Conservation (phyloP, 2,113 vertebrate species). For the Eptesicus fuscus region DNA sequence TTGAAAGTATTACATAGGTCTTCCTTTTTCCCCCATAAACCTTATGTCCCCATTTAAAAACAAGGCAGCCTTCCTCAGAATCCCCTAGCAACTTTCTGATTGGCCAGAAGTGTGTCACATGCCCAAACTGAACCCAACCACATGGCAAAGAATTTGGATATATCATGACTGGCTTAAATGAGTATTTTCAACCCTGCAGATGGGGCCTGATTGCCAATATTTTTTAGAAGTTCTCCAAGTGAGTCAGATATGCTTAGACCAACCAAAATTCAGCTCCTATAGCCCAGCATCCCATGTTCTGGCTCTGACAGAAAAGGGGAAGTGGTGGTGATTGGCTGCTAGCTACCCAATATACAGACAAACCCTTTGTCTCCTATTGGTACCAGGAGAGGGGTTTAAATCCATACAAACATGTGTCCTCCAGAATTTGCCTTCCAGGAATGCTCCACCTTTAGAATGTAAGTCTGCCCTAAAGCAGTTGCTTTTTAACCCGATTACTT, state of each 20-base stretch:
- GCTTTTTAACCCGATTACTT: neutral
- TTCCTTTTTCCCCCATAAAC: neutral
- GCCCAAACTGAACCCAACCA: neutral
- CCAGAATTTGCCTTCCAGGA: neutral
- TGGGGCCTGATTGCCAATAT: neutral
- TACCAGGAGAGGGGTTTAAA: neutral
- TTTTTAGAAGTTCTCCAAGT: neutral
- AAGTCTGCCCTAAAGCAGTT: neutral
- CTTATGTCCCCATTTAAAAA: neutral
- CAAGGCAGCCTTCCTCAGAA: neutral
- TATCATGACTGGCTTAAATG: neutral
- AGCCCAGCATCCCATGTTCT: neutral
- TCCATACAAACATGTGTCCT: neutral
- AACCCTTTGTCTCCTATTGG: neutral
- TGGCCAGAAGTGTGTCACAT: neutral
- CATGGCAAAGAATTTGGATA: neutral
- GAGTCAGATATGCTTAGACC: neutral
- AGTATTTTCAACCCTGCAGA: conserved; percentile 3
- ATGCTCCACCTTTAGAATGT: neutral
- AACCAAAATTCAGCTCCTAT: neutral
- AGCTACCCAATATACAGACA: neutral
- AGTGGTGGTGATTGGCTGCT: neutral
- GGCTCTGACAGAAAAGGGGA: neutral
- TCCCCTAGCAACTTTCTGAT: neutral
- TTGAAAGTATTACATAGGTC: too few relatives aligned